Conservation (phyloP, 1,140 invertebrate species). For the Brachystomella parvula region DNA sequence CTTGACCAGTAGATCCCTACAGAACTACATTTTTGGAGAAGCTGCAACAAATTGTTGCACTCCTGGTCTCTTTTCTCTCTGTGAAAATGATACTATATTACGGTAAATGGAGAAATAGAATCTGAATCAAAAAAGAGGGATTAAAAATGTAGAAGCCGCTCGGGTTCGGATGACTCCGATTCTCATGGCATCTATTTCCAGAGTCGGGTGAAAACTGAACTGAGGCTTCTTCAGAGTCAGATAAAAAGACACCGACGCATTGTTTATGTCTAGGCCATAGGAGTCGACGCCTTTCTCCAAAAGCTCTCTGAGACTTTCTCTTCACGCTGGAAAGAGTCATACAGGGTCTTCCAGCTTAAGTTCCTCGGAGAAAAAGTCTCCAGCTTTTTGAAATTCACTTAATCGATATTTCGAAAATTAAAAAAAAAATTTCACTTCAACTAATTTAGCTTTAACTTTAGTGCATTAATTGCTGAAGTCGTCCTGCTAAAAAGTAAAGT, state of each 20-base stretch:
- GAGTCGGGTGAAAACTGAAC: background rate
- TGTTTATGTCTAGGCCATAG: background rate
- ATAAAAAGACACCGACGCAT: background rate
- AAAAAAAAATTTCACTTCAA: too few relatives aligned
- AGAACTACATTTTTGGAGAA: background rate
- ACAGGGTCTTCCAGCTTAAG: too few relatives aligned
- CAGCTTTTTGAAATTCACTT: too few relatives aligned
- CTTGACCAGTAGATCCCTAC: background rate
- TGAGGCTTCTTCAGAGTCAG: background rate
- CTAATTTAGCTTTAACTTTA: too few relatives aligned
- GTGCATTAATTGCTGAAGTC: too few relatives aligned
- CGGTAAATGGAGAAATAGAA: too few relatives aligned
- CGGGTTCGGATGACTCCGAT: background rate
- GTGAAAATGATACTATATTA: too few relatives aligned
- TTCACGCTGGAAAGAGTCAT: too few relatives aligned
- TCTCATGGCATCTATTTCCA: background rate
- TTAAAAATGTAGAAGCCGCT: constrained; percentile 2
- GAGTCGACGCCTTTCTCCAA: background rate
- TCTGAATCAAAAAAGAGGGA: background rate
- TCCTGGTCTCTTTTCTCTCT: too few relatives aligned
- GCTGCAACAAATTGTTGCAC: background rate
- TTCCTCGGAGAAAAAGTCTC: too few relatives aligned
- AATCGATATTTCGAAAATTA: too few relatives aligned
- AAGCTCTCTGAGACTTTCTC: background rate
- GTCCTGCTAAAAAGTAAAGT: background rate